Conservation (phyloP, 2,113 vertebrate species). For the Aegotheles bennettii region DNA sequence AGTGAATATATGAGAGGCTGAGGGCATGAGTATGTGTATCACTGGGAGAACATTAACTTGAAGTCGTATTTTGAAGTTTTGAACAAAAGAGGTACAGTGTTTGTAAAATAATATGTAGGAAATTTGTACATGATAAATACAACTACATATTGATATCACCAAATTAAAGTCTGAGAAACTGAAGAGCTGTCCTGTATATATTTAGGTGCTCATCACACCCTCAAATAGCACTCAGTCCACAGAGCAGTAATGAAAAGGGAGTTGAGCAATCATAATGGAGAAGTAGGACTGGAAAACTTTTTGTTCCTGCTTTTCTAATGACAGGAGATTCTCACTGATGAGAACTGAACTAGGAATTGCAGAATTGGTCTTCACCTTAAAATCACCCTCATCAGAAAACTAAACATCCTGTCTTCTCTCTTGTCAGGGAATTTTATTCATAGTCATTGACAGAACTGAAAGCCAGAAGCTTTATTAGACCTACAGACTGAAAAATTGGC, state of each 20-base stretch:
- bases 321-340: not conserved
- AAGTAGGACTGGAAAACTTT: not conserved
- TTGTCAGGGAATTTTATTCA: conserved; percentile 31
- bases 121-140: not conserved
- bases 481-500: conserved; percentile 28
- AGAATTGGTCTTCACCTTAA: conserved; percentile 18
- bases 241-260: not conserved
- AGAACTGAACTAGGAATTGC: not conserved
- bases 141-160: not conserved
- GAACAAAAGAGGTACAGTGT: not conserved
- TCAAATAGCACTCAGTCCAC: not conserved
- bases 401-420: not conserved
- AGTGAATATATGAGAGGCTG: not conserved
- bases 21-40: not conserved
- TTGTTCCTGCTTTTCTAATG: not conserved
- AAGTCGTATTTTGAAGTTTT: not conserved
- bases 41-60: not conserved
- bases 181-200: not conserved
- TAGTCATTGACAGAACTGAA: conserved; percentile 12
- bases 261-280: not conserved
- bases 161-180: not conserved
- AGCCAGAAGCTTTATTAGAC: conserved; percentile 31
- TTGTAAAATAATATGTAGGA: not conserved
- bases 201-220: not conserved
- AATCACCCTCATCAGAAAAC: conserved; percentile 24